Evolutionary conservation across 2,888 invertebrate genomes (phyloP).

Genomic region (Amiota minor): DNA sequence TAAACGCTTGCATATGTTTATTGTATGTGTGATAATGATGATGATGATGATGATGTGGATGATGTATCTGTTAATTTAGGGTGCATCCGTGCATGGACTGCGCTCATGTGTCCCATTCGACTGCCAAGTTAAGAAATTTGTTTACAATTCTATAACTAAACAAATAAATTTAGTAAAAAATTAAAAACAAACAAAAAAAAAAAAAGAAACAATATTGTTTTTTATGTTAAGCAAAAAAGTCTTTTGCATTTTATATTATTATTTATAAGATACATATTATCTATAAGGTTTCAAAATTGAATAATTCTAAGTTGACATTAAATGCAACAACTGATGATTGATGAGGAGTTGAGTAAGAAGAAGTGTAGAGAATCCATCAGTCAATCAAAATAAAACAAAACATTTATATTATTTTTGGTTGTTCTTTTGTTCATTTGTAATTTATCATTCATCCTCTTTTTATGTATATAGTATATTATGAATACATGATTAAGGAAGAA

Average conservation of each 20-base stretch:
- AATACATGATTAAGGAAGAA: too few species aligned
- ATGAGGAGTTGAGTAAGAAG: too few species aligned
- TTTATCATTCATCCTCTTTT: too few species aligned
- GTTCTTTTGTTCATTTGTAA: too few species aligned
- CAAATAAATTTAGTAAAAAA: neutral
- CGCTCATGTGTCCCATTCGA: slow-evolving; percentile 58
- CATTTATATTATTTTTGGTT: too few species aligned
- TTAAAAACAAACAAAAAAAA: slow-evolving; percentile 36
- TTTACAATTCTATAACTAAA: neutral
- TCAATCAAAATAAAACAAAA: too few species aligned
- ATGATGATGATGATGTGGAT: neutral
- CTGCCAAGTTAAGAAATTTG: slow-evolving; percentile 55
- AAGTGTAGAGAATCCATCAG: too few species aligned
- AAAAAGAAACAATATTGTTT: slow-evolving; percentile 4
- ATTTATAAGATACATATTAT: neutral
- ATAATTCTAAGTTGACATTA: too few species aligned
- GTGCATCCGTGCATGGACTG: slow-evolving; percentile 41
- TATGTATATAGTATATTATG: too few species aligned
- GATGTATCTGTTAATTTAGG: slow-evolving; percentile 13
- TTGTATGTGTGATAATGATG: neutral
- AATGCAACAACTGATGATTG: too few species aligned
- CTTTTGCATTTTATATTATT: neutral
- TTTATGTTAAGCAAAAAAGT: neutral
- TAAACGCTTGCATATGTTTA: neutral
- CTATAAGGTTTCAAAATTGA: neutral